Evolutionary conservation across 92 coral and sea anemone species (phyloP), one percentile per base, ranked within the genome.

Genomic region (Zoanthus solanderi): DNA sequence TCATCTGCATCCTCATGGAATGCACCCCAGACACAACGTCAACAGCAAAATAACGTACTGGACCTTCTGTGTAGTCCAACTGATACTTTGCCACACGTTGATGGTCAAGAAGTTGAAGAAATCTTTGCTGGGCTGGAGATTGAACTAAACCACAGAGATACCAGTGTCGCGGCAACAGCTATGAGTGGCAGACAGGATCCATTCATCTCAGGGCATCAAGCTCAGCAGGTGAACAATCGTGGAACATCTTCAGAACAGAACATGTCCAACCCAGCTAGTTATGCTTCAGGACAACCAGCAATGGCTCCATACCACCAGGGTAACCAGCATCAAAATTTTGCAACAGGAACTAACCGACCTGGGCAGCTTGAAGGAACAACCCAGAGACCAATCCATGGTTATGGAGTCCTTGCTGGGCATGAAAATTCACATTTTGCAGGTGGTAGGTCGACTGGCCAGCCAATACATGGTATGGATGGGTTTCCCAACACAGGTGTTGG

Each of bases 41-140:
- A 90, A 46, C 89, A 87, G 31, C 93, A 88, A 52, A 89, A 92
- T 69, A 94, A 92, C 48, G 98, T 93, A 28, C 91, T 96, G 12
- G 99, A 97, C 37, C 87, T 97, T 52, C 90, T 95, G 1, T 90
- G 93, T 63, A 92, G 90, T 71, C 73, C 95, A 16, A 74, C 90
- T n/a, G 99, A 93, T 47, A 91, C 91, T 58, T 66, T 97, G 23
- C 99, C 99, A 15, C 98, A 95, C 77, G 99, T 97, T 9, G 97
- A 95, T 82, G 95, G 99, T 86, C 95, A 95, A 63, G 99, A 97
- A 75, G 98, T 97, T 31, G 99, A 97, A 74, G 98, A 97, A 74
- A 94, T 95, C 72, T 97, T 97, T 90, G 92, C 98, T 47, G 98
- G 94, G 44, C 92, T 97, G 9, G 99, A 94, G 78, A 89, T 92